Evolutionary conservation across 2,113 vertebrate species (phyloP), one percentile per base, ranked within the genome.

Genomic region (Chionodraco myersi): DNA sequence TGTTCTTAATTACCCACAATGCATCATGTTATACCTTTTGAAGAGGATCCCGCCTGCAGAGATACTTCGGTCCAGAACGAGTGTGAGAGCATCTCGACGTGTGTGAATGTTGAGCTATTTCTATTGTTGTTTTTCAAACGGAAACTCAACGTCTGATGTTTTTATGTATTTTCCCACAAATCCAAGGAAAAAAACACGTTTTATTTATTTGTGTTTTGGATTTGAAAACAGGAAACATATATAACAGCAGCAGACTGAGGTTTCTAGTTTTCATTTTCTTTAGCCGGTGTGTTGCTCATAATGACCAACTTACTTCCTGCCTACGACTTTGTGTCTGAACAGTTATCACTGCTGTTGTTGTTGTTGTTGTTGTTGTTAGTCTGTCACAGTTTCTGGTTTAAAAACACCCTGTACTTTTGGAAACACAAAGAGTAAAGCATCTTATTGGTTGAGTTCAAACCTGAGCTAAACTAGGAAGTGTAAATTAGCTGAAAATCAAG

Each of bases 401-500:
- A 64, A 62, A 26, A 3, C 21, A 65, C 16, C 14, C 15, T 49
- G n/a, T 18, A 26, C n/a, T 21, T 68, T 26, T 2, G 10, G 41
- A 4, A 26, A 36, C 49, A 36, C 47, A 7, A 44, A n/a, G 59
- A 44, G 10, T 10, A 11, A 6, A 72, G 21, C 5, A 59, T 60
- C 45, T 51, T 45, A 51, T 51, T 36, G 70, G 57, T 61, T 60
- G 57, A 60, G 70, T 72, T 44, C 30, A 72, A 49, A 7, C 3
- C 6, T 23, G 30, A 69, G 36, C 10, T 14, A 5, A 21, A 8
- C 9, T 8, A 67, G 13, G n/a, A 23, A 41, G 9, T 54, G 2
- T 30, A 30, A 4, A 4, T 30, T 30, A 30, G 30, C 30, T 30
- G 30, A 6, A 41, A 41, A 41, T 8, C 36, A 41, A 41, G 36